Conservation (phyloP, 1,140 invertebrate genomes). For the Zaprionus taronus region DNA sequence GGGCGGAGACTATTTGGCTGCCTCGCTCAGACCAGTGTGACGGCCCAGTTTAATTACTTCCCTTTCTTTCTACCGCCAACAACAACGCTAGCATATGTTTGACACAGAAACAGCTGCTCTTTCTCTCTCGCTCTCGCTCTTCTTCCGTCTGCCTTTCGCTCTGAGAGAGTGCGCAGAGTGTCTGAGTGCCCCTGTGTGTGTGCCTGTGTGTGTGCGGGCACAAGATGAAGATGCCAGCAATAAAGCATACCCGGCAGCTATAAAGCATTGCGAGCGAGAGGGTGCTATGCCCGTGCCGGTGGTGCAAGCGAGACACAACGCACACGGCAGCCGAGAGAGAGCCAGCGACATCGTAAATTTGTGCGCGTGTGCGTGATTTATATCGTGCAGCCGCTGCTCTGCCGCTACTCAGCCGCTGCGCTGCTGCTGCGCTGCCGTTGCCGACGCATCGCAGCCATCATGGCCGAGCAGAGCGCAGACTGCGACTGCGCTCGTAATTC, state of each 20-base stretch:
- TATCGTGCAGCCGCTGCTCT: slow-evolving; percentile 36
- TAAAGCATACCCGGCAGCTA: slow-evolving; percentile 83
- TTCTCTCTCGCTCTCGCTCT: slow-evolving; percentile 32
- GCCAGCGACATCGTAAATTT: slow-evolving; percentile 49
- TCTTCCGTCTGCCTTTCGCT: slow-evolving; percentile 16
- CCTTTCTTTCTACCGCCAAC: slow-evolving; percentile 59
- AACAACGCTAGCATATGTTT: slow-evolving; percentile 69
- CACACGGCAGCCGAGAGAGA: slow-evolving; percentile 33
- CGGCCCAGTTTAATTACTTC: slow-evolving; percentile 36
- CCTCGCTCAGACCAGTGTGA: slow-evolving; percentile 53
- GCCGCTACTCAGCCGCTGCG: slow-evolving; percentile 19
- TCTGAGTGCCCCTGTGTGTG: slow-evolving; percentile 7
- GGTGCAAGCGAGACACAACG: slow-evolving; percentile 19
- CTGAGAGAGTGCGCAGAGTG: slow-evolving; percentile 56
- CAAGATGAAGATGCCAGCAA: slow-evolving; percentile 63
- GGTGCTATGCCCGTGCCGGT: slow-evolving; percentile 13
- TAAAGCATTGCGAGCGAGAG: slow-evolving; percentile 77
- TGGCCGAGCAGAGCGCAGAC: slow-evolving; percentile 61
- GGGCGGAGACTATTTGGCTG: slow-evolving; percentile 66
- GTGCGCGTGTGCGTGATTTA: slow-evolving; percentile 62
- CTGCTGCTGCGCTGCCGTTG: slow-evolving; percentile 39
- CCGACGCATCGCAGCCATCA: slow-evolving; percentile 62
- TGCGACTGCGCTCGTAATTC: slow-evolving; percentile 82
- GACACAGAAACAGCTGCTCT: slow-evolving; percentile 74
- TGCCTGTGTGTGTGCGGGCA: slow-evolving; percentile 23